Conservation (phyloP, 2,113 vertebrate genomes). For the Origma solitaria region DNA sequence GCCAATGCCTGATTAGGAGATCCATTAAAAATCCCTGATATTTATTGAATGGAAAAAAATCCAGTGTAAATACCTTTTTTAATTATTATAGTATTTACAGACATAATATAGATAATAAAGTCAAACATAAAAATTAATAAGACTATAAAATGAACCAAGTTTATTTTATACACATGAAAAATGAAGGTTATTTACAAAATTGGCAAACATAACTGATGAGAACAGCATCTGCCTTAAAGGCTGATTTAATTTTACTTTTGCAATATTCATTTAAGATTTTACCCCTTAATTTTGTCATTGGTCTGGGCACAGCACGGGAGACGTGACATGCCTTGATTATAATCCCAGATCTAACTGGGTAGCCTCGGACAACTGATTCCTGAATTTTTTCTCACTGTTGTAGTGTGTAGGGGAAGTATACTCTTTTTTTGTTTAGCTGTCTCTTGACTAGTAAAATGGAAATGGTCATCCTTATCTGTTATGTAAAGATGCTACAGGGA, state of each 20-base stretch:
- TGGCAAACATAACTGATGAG: neutral
- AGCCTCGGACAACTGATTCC: neutral
- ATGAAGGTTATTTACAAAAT: neutral
- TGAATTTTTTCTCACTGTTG: neutral
- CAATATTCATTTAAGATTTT: neutral
- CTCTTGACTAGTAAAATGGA: neutral
- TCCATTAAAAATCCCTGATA: neutral
- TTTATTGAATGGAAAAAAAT: neutral
- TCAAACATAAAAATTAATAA: constrained; percentile 8
- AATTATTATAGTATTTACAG: neutral
- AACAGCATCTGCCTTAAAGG: neutral
- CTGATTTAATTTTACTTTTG: neutral
- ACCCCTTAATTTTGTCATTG: neutral
- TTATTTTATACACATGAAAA: neutral
- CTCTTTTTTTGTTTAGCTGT: neutral
- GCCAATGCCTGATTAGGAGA: neutral
- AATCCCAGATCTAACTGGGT: neutral
- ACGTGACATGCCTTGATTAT: neutral
- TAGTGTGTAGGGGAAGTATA: neutral
- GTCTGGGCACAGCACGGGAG: neutral
- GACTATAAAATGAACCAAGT: neutral
- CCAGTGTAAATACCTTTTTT: neutral
- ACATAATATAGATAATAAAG: neutral
- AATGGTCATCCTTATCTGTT: neutral
- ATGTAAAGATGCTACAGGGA: neutral